phyloP scores from a whole-genome alignment of 2,797 vertebrate species.

The Pangasius mekongensis region DNA sequence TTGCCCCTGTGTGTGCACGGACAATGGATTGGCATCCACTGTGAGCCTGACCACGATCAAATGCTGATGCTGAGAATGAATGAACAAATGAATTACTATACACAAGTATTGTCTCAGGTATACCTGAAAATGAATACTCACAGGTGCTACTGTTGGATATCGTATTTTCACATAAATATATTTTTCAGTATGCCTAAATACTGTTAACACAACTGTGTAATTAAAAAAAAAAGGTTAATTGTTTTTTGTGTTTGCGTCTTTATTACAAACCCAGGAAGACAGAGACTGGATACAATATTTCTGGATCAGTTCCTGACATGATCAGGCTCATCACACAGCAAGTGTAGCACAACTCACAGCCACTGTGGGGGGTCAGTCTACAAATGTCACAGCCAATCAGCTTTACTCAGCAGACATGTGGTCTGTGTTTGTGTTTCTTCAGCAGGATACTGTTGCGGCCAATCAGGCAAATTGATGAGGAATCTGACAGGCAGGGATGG shows the following conservation, averaged over 20 bases:
- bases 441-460: background rate
- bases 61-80: background rate
- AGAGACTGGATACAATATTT: background rate
- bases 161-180: background rate
- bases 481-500: background rate
- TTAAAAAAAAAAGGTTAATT: background rate
- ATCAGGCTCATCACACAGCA: background rate
- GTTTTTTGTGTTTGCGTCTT: background rate
- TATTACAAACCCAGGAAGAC: background rate
- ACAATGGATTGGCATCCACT: background rate
- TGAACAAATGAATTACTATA: background rate
- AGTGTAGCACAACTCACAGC: background rate
- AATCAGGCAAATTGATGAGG: constrained; percentile 1
- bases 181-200: background rate
- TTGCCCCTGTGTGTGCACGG: background rate
- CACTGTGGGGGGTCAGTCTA: background rate
- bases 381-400: constrained; percentile 7
- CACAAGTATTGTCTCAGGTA: background rate
- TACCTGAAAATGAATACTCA: background rate
- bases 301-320: background rate
- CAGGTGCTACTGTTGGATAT: background rate
- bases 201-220: background rate
- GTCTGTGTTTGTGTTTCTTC: constrained; percentile 15
- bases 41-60: background rate
- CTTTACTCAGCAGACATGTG: background rate